phyloP scores from a whole-genome alignment of 2,797 vertebrate genomes.

The Clarias fuscus region DNA sequence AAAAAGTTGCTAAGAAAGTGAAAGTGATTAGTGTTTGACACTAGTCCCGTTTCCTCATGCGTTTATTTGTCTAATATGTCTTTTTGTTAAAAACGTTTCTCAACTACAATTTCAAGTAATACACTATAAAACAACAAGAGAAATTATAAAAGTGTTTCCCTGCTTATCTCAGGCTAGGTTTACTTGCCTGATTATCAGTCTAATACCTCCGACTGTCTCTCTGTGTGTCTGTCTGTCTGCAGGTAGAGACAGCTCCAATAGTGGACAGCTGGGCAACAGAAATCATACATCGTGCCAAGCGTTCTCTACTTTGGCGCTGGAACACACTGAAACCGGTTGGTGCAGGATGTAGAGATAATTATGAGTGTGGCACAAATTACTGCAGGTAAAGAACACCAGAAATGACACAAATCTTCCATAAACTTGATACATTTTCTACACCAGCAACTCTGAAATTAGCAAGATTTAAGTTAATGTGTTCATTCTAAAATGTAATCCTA shows the following conservation, averaged over 20 bases:
- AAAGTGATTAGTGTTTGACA: background rate
- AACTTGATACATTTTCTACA: background rate
- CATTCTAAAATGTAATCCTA: background rate
- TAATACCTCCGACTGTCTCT: background rate
- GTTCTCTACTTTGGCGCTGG: slow-evolving; percentile 79
- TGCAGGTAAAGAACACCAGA: slow-evolving; percentile 57
- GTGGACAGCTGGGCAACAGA: slow-evolving; percentile 58
- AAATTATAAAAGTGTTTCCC: background rate
- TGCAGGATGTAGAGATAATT: slow-evolving; percentile 70
- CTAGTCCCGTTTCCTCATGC: background rate
- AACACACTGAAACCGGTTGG: slow-evolving; percentile 78
- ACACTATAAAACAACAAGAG: background rate
- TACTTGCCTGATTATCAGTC: background rate
- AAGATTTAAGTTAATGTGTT: background rate
- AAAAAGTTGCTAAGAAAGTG: background rate
- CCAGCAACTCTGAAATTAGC: background rate
- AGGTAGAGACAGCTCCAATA: slow-evolving; percentile 70
- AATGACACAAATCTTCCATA: background rate
- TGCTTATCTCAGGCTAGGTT: background rate
- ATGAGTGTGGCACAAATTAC: slow-evolving; percentile 74
- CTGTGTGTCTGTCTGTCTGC: slow-evolving; percentile 14
- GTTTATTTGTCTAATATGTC: background rate
- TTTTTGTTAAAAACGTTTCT: background rate
- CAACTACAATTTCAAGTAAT: background rate
- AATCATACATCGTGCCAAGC: slow-evolving; percentile 71